Evolutionary conservation across 1,140 invertebrate genomes (phyloP).

Genomic region (Drosophila santomea): DNA sequence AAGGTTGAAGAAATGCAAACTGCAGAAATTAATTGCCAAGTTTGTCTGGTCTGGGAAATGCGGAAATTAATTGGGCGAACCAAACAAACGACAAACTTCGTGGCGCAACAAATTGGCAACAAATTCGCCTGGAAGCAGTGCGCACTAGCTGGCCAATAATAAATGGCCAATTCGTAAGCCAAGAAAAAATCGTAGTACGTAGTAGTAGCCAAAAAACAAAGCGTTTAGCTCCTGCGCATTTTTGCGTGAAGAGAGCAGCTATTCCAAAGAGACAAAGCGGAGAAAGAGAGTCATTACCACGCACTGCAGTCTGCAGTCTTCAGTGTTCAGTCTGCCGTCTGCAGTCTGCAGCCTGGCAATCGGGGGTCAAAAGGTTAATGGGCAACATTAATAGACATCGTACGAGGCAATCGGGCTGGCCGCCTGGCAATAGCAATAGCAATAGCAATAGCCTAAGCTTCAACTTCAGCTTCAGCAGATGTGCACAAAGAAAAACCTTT

Average conservation of each 20-base stretch:
- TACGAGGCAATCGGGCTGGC: conserved; percentile 62
- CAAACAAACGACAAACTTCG: conserved; percentile 44
- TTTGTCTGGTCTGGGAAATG: conserved; percentile 77
- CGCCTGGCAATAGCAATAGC: conserved; percentile 33
- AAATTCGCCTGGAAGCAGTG: conserved; percentile 59
- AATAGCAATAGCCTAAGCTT: conserved; percentile 18
- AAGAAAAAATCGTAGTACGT: neutral
- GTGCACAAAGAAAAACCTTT: neutral
- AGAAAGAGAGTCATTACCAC: conserved; percentile 75
- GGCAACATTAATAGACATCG: conserved; percentile 76
- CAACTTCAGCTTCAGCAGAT: conserved; percentile 9
- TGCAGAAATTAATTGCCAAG: conserved; percentile 76
- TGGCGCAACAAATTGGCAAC: conserved; percentile 77
- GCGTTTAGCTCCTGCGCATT: conserved; percentile 77
- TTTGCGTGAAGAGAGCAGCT: conserved; percentile 62
- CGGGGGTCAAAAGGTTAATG: conserved; percentile 73
- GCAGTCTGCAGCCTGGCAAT: conserved; percentile 45
- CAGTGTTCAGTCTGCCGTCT: conserved; percentile 4
- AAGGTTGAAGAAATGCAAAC: conserved; percentile 81
- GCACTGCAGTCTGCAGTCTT: conserved; percentile 16
- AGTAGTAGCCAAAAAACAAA: conserved; percentile 24
- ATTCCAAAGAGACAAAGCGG: conserved; percentile 25
- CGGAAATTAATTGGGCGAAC: conserved; percentile 80
- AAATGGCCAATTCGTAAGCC: conserved; percentile 64
- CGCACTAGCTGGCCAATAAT: conserved; percentile 47